Conservation (phyloP, 2,797 vertebrate genomes). For the Anniella stebbinsi region DNA sequence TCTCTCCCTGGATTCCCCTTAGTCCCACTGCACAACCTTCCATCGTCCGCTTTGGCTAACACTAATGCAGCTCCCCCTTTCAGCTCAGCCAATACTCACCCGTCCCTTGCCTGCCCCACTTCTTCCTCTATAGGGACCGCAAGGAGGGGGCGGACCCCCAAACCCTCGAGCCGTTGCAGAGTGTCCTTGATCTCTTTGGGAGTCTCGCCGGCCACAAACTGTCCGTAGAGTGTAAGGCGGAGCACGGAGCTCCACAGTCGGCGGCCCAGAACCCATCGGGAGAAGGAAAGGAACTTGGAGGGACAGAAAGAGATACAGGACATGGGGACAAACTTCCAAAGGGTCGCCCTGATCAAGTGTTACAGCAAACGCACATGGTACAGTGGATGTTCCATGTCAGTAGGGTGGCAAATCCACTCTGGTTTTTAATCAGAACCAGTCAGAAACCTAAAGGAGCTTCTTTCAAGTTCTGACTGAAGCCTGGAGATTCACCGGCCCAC, state of each 20-base stretch:
- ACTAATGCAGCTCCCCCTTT: too few relatives aligned
- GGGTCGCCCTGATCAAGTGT: not conserved
- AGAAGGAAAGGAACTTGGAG: conserved; percentile 7
- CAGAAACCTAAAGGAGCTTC: too few relatives aligned
- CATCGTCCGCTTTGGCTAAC: too few relatives aligned
- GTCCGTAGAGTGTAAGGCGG: conserved; percentile 82
- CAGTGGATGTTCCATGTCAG: too few relatives aligned
- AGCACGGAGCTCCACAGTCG: conserved; percentile 38
- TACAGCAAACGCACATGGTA: not conserved
- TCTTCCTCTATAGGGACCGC: conserved; percentile 91
- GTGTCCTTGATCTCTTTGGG: conserved; percentile 82
- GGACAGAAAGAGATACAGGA: not conserved
- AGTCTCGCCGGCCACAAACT: conserved; percentile 91
- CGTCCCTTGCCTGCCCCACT: conserved; percentile 65
- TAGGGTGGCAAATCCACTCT: too few relatives aligned
- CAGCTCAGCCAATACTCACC: conserved; percentile 71
- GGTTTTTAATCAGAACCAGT: too few relatives aligned
- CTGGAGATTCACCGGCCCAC: too few relatives aligned
- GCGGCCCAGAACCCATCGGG: not conserved
- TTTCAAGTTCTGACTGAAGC: too few relatives aligned
- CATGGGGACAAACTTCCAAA: not conserved
- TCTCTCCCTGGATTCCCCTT: too few relatives aligned
- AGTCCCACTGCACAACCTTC: not conserved
- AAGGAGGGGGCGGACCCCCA: conserved; percentile 88
- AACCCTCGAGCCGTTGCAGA: conserved; percentile 82